phyloP scores from a whole-genome alignment of 2,888 invertebrate genomes.

The Gymnosoma rotundatum region DNA sequence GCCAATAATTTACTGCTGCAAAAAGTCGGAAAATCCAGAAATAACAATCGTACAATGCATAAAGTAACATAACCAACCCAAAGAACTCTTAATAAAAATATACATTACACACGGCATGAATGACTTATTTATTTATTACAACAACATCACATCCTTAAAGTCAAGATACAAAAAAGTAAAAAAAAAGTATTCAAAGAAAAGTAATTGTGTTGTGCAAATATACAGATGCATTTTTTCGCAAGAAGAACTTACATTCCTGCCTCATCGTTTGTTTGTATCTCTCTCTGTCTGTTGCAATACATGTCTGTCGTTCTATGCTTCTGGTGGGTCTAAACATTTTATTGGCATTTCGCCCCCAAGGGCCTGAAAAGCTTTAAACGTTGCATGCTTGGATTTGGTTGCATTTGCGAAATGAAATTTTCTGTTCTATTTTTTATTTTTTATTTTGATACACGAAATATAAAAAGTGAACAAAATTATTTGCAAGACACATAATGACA shows the following conservation, averaged over 20 bases:
- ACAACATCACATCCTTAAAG: constrained; percentile 25
- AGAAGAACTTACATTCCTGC: constrained; percentile 21
- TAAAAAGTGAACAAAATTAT: not conserved
- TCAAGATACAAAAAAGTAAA: not conserved
- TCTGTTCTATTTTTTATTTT: constrained; percentile 60
- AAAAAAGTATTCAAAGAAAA: constrained; percentile 6
- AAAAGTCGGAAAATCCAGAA: no score
- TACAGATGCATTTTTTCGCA: constrained; percentile 33
- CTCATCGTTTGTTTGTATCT: constrained; percentile 12
- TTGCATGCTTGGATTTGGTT: constrained; percentile 67
- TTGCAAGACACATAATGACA: no score
- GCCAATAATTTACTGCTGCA: no score
- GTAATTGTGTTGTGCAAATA: constrained; percentile 22
- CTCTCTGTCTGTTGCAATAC: constrained; percentile 15
- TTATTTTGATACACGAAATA: constrained; percentile 72
- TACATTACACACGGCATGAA: not conserved
- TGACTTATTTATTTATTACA: constrained; percentile 42
- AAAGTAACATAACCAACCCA: constrained; percentile 7
- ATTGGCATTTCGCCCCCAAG: constrained; percentile 73
- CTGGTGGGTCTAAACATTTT: constrained; percentile 73
- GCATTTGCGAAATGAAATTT: constrained; percentile 69
- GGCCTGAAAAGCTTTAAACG: constrained; percentile 63
- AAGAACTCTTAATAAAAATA: not conserved
- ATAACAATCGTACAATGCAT: no score
- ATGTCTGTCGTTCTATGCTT: constrained; percentile 60